phyloP scores from a whole-genome alignment of 2,113 vertebrate species.

The Macquaria ambigua region DNA sequence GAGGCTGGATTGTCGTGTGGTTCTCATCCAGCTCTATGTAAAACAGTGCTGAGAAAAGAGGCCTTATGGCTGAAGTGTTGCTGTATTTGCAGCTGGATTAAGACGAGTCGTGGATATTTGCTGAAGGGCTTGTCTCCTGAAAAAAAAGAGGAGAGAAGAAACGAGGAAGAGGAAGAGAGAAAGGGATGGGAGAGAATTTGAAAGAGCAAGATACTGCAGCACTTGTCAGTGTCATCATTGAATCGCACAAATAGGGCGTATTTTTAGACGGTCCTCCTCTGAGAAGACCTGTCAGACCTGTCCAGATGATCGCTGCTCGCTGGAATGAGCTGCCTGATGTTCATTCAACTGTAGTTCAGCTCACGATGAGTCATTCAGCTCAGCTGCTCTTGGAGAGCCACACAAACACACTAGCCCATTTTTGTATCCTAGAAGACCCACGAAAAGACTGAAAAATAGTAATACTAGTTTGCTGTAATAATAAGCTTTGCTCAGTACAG shows the following conservation, averaged over 20 bases:
- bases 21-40: constrained; percentile 27
- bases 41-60: not conserved
- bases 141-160: not conserved
- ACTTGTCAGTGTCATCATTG: constrained; percentile 52
- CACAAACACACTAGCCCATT: constrained; percentile 48
- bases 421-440: not conserved
- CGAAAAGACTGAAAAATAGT: not conserved
- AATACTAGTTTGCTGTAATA: not conserved
- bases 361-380: constrained; percentile 55
- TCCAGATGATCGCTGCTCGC: constrained; percentile 46
- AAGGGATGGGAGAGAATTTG: not conserved
- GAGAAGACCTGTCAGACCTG: constrained; percentile 69
- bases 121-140: constrained; percentile 18
- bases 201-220: constrained; percentile 23
- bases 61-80: not conserved
- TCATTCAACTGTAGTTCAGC: constrained; percentile 51
- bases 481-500: constrained; percentile 8
- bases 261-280: constrained; percentile 59
- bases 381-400: constrained; percentile 4
- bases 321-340: constrained; percentile 56
- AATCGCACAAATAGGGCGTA: constrained; percentile 51
- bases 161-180: not conserved
- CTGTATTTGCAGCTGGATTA: constrained; percentile 19
- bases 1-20: too few relatives aligned
- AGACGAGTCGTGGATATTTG: not conserved